Evolutionary conservation across 2,888 invertebrate species (phyloP).

Genomic region (Taenaris catops): DNA sequence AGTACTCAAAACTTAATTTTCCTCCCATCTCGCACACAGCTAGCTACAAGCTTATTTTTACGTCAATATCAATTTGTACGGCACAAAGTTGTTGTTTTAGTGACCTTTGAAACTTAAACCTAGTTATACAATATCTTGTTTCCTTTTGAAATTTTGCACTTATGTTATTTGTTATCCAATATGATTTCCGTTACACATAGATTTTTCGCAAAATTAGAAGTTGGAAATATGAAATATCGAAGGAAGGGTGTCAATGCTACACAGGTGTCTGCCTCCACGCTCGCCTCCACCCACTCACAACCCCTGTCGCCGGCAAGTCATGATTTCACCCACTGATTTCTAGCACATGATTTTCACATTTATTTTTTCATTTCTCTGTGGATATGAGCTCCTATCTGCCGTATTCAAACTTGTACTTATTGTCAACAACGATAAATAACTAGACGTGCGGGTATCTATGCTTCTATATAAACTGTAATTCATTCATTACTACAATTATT

Average conservation of each 20-base stretch:
- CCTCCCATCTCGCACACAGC: conserved; percentile 13
- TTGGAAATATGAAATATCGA: conserved; percentile 25
- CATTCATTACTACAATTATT: too few species aligned
- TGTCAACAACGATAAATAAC: too few species aligned
- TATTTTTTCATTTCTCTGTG: conserved; percentile 11
- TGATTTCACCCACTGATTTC: conserved; percentile 26
- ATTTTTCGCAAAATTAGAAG: conserved; percentile 16
- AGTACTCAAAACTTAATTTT: conserved; percentile 16
- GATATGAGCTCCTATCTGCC: neutral
- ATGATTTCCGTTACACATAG: conserved; percentile 5
- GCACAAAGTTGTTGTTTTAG: conserved; percentile 4
- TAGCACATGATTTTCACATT: conserved; percentile 20
- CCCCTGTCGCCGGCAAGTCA: conserved; percentile 25
- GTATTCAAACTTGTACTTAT: neutral
- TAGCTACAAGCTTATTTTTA: conserved; percentile 18
- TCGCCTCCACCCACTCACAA: conserved; percentile 22
- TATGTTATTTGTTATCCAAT: conserved; percentile 9
- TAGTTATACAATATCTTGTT: conserved; percentile 9
- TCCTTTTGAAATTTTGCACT: conserved; percentile 4
- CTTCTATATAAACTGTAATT: too few species aligned
- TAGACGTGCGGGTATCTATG: too few species aligned
- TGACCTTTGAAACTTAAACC: conserved; percentile 9
- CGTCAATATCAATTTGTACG: conserved; percentile 14
- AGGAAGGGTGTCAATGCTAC: conserved; percentile 26
- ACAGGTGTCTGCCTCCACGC: conserved; percentile 24